Evolutionary conservation across 2,888 invertebrate species (phyloP), one percentile per base, ranked within the genome.

Genomic region (Xestia sexstrigata): DNA sequence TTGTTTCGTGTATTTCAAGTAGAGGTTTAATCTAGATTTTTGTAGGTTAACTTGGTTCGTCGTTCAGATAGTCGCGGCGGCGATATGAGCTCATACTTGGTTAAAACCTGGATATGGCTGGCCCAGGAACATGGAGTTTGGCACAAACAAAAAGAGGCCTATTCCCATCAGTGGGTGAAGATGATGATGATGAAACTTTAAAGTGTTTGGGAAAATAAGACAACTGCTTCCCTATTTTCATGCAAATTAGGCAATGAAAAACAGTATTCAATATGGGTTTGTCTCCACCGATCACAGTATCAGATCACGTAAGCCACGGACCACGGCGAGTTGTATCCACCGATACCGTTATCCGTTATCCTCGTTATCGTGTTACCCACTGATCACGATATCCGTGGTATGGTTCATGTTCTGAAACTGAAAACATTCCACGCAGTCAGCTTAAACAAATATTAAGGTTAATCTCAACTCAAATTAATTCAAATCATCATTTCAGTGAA

Each of bases 381-480:
- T n/a, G n/a, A n/a, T n/a, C n/a, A n/a, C n/a, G n/a, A n/a, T n/a
- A n/a, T n/a, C n/a, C n/a, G n/a, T n/a, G n/a, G n/a, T n/a, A n/a
- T 4, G 3, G 4, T 55, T 39, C 20, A 17, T 23, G 9, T 30
- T 4, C 20, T 7, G 45, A 76, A 39, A 49, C 39, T 30, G 0
- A 45, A n/a, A 67, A 42, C n/a, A 17, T 49, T 20, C 11, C 39
- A 60, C 3, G 4, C 5, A 26, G 5, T 39, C 39, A 73, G 6
- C 15, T 45, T 30, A n/a, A 62, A 15, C 5, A 63, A 8, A 26
- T 45, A 45, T 60, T 69, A 35, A 15, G 47, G 68, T 76, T 72
- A 72, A 83, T 78, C 11, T 45, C 13, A 75, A 52, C 11, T 45
- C 13, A 75, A 52, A 76, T 70, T 63, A 81, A 81, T 81, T 72